Percentiles rank a stretch among this genome's conserved stretches.
Evolutionary conservation across 1,140 invertebrate species (phyloP).

Genomic region (Antheraea mylitta): DNA sequence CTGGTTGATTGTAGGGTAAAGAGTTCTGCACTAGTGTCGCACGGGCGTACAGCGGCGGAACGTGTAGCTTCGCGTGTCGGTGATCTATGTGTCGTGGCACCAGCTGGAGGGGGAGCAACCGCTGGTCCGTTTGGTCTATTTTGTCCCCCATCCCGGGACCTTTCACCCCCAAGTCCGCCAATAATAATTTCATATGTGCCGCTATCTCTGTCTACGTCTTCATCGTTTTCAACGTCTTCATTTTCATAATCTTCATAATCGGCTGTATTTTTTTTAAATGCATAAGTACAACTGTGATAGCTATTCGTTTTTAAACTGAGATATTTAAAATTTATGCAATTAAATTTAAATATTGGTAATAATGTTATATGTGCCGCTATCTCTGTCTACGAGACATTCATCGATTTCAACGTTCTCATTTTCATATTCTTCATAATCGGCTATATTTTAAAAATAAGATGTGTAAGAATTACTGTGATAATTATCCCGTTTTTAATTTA

Average conservation of each 20-base stretch:
- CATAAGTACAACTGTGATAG: no score
- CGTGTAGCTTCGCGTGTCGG: slow-evolving; percentile 70
- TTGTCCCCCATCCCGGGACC: slow-evolving; percentile 19
- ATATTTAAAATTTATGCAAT: no score
- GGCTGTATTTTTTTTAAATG: slow-evolving; percentile 9
- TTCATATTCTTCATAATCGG: slow-evolving; percentile 69
- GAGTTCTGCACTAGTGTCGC: slow-evolving; percentile 92
- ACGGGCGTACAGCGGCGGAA: slow-evolving; percentile 83
- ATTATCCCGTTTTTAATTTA: no score
- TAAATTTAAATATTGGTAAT: slow-evolving; percentile 21
- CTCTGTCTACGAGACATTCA: slow-evolving; percentile 70
- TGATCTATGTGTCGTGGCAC: slow-evolving; percentile 40
- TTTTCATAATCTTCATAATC: slow-evolving; percentile 68
- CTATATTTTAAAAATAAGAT: no score
- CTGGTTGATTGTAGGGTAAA: slow-evolving; percentile 91
- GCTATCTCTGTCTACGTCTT: slow-evolving; percentile 67
- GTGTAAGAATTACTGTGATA: no score
- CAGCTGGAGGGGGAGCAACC: slow-evolving; percentile 10
- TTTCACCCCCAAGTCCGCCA: slow-evolving; percentile 43
- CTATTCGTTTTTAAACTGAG: no score
- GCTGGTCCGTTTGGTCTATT: slow-evolving; percentile 20
- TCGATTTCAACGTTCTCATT: slow-evolving; percentile 66
- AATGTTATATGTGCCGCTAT: slow-evolving; percentile 63
- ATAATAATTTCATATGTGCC: slow-evolving; percentile 68
- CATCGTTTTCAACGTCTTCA: slow-evolving; percentile 68